These are phyloP conservation scores for Phodopus roborovskii DNA, from an alignment of 2,113 vertebrate genomes.

Conservation along the genomic window DNA sequence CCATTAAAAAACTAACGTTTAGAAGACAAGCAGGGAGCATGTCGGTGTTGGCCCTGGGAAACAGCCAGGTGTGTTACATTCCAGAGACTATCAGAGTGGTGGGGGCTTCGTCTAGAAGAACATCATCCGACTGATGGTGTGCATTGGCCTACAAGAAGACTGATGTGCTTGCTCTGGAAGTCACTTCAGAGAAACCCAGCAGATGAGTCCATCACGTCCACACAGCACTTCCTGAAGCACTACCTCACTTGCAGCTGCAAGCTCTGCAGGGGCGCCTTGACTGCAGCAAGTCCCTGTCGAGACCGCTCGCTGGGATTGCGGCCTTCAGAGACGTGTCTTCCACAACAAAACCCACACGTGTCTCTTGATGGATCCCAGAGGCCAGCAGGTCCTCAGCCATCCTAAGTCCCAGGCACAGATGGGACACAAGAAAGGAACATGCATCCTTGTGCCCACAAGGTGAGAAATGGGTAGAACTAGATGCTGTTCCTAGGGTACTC, in stretches of 20 bases:
- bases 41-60: not conserved
- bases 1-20: not conserved
- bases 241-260: too few species aligned
- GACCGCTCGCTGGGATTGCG: not conserved
- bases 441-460: fast-evolving
- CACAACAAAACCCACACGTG: not conserved
- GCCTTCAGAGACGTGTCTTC: not conserved
- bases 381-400: not conserved
- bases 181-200: too few species aligned
- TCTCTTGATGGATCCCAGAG: too few species aligned
- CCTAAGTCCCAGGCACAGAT: not conserved
- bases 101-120: fast-evolving
- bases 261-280: not conserved
- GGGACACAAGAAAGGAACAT: not conserved
- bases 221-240: fast-evolving
- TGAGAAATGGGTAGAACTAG: not conserved
- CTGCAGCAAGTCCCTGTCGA: too few species aligned
- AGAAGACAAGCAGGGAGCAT: not conserved
- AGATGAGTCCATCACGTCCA: not conserved
- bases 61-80: not conserved
- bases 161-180: not conserved
- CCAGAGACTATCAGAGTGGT: too few species aligned
- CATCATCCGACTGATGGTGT: fast-evolving
- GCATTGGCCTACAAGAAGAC: not conserved
- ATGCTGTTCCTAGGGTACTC: not conserved